phyloP scores from a whole-genome alignment of 2,888 invertebrate genomes.

The Cynaeus angustus region DNA sequence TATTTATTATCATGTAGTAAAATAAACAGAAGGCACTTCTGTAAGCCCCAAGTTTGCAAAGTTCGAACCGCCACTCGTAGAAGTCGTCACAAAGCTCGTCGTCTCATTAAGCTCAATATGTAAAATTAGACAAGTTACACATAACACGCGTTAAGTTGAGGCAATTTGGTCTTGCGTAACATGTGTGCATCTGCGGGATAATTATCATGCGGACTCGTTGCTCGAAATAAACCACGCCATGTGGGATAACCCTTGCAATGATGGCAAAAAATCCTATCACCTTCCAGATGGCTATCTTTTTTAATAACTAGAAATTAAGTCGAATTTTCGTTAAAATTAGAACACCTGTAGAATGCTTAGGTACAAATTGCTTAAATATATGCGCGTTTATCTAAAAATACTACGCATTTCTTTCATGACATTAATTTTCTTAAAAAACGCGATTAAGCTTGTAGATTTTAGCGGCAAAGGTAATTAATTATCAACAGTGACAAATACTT shows the following conservation, averaged over 20 bases:
- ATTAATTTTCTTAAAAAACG: background rate
- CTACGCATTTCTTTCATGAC: background rate
- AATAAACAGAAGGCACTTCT: background rate
- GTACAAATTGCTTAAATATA: background rate
- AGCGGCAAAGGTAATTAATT: background rate
- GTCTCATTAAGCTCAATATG: background rate
- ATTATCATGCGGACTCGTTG: slow-evolving; percentile 48
- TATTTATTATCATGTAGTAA: no score
- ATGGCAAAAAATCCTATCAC: slow-evolving; percentile 15
- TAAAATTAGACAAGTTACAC: slow-evolving; percentile 28
- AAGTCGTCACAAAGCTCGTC: background rate
- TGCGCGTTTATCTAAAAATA: background rate
- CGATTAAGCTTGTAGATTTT: background rate
- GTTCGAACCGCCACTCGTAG: background rate
- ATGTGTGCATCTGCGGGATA: slow-evolving; percentile 54
- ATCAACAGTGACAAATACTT: background rate
- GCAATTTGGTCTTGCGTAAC: slow-evolving; percentile 54
- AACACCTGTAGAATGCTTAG: slow-evolving; percentile 7
- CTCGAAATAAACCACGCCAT: slow-evolving; percentile 52
- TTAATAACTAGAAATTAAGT: background rate
- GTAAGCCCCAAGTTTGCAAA: background rate
- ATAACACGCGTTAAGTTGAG: slow-evolving; percentile 33
- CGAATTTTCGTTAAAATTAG: background rate
- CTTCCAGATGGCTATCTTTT: slow-evolving; percentile 18
- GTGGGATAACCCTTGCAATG: slow-evolving; percentile 43